Conservation (phyloP, 2,888 invertebrate genomes). For the Stramonita haemastoma region DNA sequence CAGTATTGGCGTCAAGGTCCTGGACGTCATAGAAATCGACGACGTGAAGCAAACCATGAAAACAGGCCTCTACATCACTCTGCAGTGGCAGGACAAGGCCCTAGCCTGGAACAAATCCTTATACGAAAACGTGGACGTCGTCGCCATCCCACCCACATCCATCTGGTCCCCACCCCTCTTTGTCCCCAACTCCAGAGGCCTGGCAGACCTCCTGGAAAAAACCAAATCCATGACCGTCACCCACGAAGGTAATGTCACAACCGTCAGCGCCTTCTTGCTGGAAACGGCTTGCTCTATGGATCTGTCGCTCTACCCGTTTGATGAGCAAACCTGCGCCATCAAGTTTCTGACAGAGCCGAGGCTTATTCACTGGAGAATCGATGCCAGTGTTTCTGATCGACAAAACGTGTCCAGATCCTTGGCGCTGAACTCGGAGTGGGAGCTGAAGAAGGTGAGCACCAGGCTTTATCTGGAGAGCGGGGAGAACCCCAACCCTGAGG, state of each 20-base stretch:
- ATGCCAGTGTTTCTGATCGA: not conserved
- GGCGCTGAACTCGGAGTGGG: slow-evolving; percentile 13
- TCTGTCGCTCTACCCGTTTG: slow-evolving; percentile 41
- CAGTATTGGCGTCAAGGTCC: not conserved
- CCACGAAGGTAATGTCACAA: not conserved
- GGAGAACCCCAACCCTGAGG: slow-evolving; percentile 1
- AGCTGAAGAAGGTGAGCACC: not conserved
- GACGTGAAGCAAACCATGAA: slow-evolving; percentile 39
- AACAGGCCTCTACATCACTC: not conserved
- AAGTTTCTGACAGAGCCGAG: not conserved
- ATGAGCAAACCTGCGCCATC: slow-evolving; percentile 36
- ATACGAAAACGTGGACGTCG: slow-evolving; percentile 17
- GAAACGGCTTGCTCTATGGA: slow-evolving; percentile 40
- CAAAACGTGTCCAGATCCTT: not conserved
- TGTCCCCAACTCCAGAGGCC: slow-evolving; percentile 30
- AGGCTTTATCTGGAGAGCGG: not conserved
- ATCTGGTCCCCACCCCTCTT: slow-evolving; percentile 19
- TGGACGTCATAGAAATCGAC: slow-evolving; percentile 26
- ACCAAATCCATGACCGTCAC: not conserved
- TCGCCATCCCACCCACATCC: not conserved
- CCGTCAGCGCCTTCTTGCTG: not conserved
- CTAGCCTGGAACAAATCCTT: slow-evolving; percentile 38
- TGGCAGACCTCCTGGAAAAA: not conserved
- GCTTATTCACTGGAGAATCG: not conserved
- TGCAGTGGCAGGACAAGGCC: slow-evolving; percentile 34